These are phyloP conservation scores for Myotis vivesi DNA, from an alignment of 2,797 vertebrate species.

Conservation along the genomic window DNA sequence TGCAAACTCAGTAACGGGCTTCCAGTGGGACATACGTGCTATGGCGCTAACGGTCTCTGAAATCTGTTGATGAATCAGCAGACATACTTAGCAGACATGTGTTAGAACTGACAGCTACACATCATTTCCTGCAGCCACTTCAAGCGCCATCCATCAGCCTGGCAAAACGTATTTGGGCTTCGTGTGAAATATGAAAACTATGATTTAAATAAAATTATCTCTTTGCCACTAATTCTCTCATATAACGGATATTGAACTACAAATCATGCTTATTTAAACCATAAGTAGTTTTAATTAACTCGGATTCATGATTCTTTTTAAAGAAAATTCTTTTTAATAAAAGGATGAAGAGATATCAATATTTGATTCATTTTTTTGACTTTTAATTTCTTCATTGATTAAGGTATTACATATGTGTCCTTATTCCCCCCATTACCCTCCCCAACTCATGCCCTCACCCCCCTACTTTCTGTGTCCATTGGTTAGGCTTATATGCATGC, in stretches of 20 bases:
- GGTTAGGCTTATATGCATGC: too few species aligned
- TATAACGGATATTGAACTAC: background rate
- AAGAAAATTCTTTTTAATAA: slow-evolving; percentile 35
- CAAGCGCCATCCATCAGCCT: background rate
- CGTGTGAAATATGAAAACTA: background rate
- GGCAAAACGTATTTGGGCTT: background rate
- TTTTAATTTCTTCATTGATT: too few species aligned
- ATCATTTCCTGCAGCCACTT: background rate
- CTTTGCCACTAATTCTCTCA: background rate
- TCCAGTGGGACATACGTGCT: background rate
- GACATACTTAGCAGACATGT: background rate
- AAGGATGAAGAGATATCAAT: background rate
- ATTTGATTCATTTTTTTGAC: background rate
- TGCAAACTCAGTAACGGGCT: slow-evolving; percentile 16
- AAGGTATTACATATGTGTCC: too few species aligned
- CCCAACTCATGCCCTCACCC: too few species aligned
- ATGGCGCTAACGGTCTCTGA: background rate
- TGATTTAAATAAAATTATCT: background rate
- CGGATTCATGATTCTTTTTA: background rate
- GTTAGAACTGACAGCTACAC: background rate
- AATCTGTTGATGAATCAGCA: background rate
- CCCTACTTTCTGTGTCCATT: too few species aligned
- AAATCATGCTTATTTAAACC: background rate
- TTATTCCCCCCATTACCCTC: too few species aligned
- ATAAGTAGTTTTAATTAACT: background rate